Base-by-base conservation (phyloP, 2,797 vertebrate species). In the Triplophysa bombifrons region DNA sequence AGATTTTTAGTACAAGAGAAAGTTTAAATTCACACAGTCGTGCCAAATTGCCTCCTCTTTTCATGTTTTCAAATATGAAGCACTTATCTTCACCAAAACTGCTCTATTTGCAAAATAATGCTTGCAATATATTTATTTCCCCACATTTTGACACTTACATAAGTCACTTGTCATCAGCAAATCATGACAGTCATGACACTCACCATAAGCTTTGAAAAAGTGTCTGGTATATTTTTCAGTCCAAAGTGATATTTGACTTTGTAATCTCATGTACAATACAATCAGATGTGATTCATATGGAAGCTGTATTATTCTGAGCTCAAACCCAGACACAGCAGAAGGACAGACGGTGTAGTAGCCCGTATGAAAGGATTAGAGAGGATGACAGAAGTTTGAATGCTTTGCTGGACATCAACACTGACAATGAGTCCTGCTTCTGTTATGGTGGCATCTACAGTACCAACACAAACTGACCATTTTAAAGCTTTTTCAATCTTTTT, bases 351-450 rank as follows among this genome's bases (percentile, higher is more conserved):
- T 85, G 81, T 83, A 88, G 83, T 77, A 80, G 81, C 68, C 85
- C 84, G 70, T 87, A 67, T 86, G 76, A 88, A 67, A 81, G 86
- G 88, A 89, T 89, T 87, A 89, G 65, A 67, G 76, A 80, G 53
- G 78, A 77, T 61, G 85, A 84, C 85, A 86, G 84, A 85, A 83
- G 82, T 78, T 65, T 78, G 84, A 84, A 85, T 86, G 85, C 85
- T 72, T 84, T 85, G 77, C 82, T 85, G 85, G 86, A 79, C 82
- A 87, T 80, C 83, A 66, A 67, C 75, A 83, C 74, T 77, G 78
- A 74, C 48, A 69, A 64, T 41, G 10, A 78, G 60, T 63, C 56
- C 74, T 48, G 68, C 50, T 44, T 12, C 34, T 63, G 30, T 44
- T 60, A 13, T 60, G 8, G 16, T 60, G 53, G 56, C 70, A 56